These are phyloP conservation scores for Streblospio benedicti DNA, from an alignment of 1,140 invertebrate genomes.

Conservation along the genomic window DNA sequence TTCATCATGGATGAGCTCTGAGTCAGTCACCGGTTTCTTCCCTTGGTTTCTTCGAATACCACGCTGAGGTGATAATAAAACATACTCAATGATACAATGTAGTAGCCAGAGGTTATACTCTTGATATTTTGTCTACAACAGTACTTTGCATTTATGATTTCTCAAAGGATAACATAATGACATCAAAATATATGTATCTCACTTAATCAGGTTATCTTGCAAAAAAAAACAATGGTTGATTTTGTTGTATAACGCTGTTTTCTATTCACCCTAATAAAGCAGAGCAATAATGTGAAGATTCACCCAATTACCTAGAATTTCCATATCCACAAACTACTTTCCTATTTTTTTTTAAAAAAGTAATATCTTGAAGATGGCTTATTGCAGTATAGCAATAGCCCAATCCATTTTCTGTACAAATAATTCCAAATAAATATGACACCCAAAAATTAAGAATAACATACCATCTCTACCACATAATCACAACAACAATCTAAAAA, in stretches of 20 bases:
- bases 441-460: not conserved
- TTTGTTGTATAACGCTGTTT: too few relatives aligned
- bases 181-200: not conserved
- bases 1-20: conserved; percentile 79
- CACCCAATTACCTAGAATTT: too few relatives aligned
- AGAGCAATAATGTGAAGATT: too few relatives aligned
- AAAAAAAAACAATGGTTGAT: too few relatives aligned
- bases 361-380: too few relatives aligned
- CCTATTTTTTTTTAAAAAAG: too few relatives aligned
- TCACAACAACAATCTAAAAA: too few relatives aligned
- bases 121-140: not conserved
- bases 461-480: not conserved
- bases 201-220: too few relatives aligned
- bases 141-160: not conserved
- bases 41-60: not conserved
- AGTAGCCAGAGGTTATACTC: not conserved
- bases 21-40: conserved; percentile 25
- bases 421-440: not conserved
- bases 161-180: not conserved
- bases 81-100: not conserved
- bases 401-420: not conserved
- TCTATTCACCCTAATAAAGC: too few relatives aligned
- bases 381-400: too few relatives aligned
- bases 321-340: too few relatives aligned
- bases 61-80: not conserved